Percentiles rank a stretch among this genome's conserved stretches.
These are phyloP conservation scores for Darevskia mixta DNA, from an alignment of 2,797 vertebrate genomes.

Conservation along the genomic window DNA sequence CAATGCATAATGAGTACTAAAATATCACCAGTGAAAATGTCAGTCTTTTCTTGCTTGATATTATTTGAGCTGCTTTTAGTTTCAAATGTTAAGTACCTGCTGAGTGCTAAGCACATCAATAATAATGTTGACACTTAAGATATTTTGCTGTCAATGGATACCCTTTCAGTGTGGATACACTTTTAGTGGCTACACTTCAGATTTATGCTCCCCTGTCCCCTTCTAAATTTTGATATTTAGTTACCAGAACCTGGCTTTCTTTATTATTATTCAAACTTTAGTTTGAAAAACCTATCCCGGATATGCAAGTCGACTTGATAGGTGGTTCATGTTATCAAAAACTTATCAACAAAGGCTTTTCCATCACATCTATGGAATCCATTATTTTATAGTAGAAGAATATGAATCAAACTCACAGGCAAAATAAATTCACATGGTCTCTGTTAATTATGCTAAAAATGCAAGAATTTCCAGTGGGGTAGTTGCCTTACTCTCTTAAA, in stretches of 20 bases:
- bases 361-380: too few relatives aligned
- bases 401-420: too few relatives aligned
- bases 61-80: slow-evolving; percentile 24
- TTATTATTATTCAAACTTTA: not conserved
- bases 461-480: too few relatives aligned
- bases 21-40: slow-evolving; percentile 29
- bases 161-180: too few relatives aligned
- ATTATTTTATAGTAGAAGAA: not conserved
- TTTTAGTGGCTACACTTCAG: not conserved
- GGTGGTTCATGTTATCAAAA: too few relatives aligned
- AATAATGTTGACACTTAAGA: slow-evolving; percentile 12
- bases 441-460: too few relatives aligned
- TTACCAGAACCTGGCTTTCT: not conserved
- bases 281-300: not conserved
- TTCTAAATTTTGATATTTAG: not conserved
- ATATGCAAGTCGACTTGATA: too few relatives aligned
- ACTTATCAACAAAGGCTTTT: too few relatives aligned
- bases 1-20: slow-evolving; percentile 17
- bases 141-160: not conserved
- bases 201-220: not conserved
- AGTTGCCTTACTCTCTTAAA: too few relatives aligned
- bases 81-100: slow-evolving; percentile 27
- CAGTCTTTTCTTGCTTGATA: slow-evolving; percentile 15
- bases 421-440: too few relatives aligned
- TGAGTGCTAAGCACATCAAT: slow-evolving; percentile 20